Conservation (phyloP, 2,113 vertebrate genomes). For the Microtus montanus region DNA sequence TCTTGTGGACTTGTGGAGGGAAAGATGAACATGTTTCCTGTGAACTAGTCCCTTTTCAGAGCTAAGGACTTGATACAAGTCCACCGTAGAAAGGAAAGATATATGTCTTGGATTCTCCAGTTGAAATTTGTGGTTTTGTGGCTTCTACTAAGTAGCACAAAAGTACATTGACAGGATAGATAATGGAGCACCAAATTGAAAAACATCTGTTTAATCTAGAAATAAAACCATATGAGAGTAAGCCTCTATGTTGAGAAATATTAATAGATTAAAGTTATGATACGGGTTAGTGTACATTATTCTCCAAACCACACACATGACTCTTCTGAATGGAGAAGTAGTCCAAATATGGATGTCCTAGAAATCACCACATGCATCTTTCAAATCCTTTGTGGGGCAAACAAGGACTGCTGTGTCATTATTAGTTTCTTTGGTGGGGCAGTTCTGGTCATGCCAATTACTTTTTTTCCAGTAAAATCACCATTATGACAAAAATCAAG, state of each 20-base stretch:
- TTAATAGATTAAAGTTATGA: neutral
- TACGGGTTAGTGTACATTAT: neutral
- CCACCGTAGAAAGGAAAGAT: neutral
- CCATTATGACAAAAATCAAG: neutral
- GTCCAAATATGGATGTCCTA: neutral
- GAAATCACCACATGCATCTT: neutral
- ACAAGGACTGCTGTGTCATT: neutral
- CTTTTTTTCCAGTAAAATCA: neutral
- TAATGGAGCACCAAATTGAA: neutral
- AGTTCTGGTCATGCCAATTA: neutral
- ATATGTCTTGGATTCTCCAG: rapidly evolving
- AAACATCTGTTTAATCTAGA: neutral
- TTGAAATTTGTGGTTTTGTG: neutral
- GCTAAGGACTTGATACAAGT: neutral
- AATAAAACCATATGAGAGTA: neutral
- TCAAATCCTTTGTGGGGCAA: neutral
- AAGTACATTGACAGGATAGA: neutral
- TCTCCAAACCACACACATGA: neutral
- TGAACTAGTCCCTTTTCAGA: neutral
- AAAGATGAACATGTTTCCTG: neutral
- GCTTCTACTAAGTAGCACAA: neutral
- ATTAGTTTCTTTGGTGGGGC: neutral
- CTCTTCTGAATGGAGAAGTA: neutral
- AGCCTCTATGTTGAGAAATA: neutral
- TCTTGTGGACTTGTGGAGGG: neutral